Percentiles rank a stretch among this genome's conserved stretches.
Conservation (phyloP, 2,888 invertebrate genomes). For the Plagodis pulveraria region DNA sequence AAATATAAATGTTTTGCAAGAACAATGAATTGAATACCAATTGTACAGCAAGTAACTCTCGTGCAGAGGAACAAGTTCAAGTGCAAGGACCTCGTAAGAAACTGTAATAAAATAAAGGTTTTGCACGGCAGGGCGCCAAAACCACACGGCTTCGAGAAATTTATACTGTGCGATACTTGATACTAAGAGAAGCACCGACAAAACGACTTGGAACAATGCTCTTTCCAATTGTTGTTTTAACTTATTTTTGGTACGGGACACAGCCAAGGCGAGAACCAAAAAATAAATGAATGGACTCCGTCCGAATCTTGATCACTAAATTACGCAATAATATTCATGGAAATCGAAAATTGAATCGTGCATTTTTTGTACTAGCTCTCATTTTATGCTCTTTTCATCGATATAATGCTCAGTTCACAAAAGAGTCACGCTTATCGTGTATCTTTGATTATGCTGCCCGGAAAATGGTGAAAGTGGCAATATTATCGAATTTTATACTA, state of each 20-base stretch:
- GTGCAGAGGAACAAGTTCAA: constrained; percentile 42
- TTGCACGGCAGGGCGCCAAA: constrained; percentile 61
- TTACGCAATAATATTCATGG: constrained; percentile 21
- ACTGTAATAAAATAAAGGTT: constrained; percentile 68
- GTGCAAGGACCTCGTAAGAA: constrained; percentile 68
- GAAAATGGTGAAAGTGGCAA: constrained; percentile 32
- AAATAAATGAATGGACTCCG: constrained; percentile 19
- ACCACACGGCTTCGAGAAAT: constrained; percentile 55
- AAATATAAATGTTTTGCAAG: too few relatives aligned
- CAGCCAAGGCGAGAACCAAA: constrained; percentile 19
- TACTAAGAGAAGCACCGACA: constrained; percentile 42
- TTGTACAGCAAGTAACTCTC: too few relatives aligned
- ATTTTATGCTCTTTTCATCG: constrained; percentile 19
- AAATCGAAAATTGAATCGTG: constrained; percentile 30
- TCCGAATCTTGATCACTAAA: constrained; percentile 28
- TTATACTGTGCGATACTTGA: constrained; percentile 50
- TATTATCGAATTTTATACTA: constrained; percentile 21
- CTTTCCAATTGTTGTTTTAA: constrained; percentile 39
- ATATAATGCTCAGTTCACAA: constrained; percentile 13
- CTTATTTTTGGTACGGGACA: constrained; percentile 35
- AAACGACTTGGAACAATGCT: constrained; percentile 49
- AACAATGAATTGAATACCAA: too few relatives aligned
- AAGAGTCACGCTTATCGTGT: constrained; percentile 25
- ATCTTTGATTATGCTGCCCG: constrained; percentile 20
- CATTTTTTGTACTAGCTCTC: constrained; percentile 9